Evolutionary conservation across 1,140 invertebrate genomes (phyloP).

Genomic region (Drosophila kikkawai): DNA sequence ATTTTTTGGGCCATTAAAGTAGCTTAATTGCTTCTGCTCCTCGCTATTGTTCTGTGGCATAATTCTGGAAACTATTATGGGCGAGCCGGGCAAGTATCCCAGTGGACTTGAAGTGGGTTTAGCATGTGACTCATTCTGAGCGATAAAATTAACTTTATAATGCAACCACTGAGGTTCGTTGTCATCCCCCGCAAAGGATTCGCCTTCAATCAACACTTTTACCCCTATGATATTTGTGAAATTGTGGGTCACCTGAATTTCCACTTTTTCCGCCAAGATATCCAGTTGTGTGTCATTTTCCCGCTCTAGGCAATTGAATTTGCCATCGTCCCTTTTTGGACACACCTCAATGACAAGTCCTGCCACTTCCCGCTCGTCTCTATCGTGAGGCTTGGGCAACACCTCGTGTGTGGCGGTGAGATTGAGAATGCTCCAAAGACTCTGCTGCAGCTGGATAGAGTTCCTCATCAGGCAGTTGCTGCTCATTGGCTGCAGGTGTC

Average conservation of each 20-base stretch:
- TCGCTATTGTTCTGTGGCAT: slow-evolving; percentile 43
- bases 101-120: slow-evolving; percentile 67
- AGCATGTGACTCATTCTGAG: neutral
- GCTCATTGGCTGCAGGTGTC: slow-evolving; percentile 57
- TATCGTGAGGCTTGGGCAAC: slow-evolving; percentile 43
- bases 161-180: slow-evolving; percentile 43
- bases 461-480: slow-evolving; percentile 53
- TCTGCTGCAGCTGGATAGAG: slow-evolving; percentile 32
- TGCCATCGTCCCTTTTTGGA: slow-evolving; percentile 3
- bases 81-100: slow-evolving; percentile 66
- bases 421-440: slow-evolving; percentile 50
- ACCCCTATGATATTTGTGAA: slow-evolving; percentile 49
- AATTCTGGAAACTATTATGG: slow-evolving; percentile 54
- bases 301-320: slow-evolving; percentile 17
- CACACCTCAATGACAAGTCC: slow-evolving; percentile 52
- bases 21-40: slow-evolving; percentile 37
- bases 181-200: slow-evolving; percentile 20
- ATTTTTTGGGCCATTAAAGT: slow-evolving; percentile 39
- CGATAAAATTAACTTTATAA: slow-evolving; percentile 30
- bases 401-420: slow-evolving; percentile 48
- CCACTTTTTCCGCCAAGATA: slow-evolving; percentile 32
- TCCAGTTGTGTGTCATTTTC: slow-evolving; percentile 45
- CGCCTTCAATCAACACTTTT: slow-evolving; percentile 13
- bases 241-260: slow-evolving; percentile 60
- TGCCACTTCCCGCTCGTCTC: slow-evolving; percentile 25